phyloP scores from a whole-genome alignment of 2,888 invertebrate species.

The Cremastinae sp. region DNA sequence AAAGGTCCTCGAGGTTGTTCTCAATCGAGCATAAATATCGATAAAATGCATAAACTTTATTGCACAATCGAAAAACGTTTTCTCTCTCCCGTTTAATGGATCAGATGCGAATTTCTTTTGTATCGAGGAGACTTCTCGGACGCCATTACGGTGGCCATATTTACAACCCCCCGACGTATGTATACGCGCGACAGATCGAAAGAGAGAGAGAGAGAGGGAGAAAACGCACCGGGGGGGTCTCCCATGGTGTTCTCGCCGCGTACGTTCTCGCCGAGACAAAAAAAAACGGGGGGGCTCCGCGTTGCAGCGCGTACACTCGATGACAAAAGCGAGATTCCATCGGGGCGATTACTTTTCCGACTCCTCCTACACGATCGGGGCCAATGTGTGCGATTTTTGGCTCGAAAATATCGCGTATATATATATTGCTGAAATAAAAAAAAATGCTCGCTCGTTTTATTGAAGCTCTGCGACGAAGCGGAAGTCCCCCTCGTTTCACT shows the following conservation, averaged over 20 bases:
- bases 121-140: conserved; percentile 59
- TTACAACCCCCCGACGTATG: conserved; percentile 72
- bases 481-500: conserved; percentile 13
- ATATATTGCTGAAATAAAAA: not conserved
- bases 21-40: not conserved
- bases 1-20: too few relatives aligned
- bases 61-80: conserved; percentile 30
- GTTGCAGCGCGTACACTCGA: conserved; percentile 47
- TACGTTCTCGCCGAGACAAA: conserved; percentile 43
- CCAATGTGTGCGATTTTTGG: conserved; percentile 1
- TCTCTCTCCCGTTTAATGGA: not conserved
- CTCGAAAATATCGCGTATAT: not conserved
- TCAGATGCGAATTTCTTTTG: conserved; percentile 4
- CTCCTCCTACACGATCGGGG: conserved; percentile 54
- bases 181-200: conserved; percentile 13
- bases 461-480: conserved; percentile 5
- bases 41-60: conserved; percentile 4
- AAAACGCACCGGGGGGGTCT: not conserved
- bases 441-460: not conserved
- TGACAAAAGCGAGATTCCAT: conserved; percentile 44
- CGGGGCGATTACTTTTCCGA: conserved; percentile 56
- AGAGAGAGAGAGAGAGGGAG: conserved; percentile 62
- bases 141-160: conserved; percentile 79
- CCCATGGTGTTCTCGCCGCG: not conserved
- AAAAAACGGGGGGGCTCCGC: conserved; percentile 65